phyloP scores from a whole-genome alignment of 2,113 vertebrate species.

The Terrapene triunguis region DNA sequence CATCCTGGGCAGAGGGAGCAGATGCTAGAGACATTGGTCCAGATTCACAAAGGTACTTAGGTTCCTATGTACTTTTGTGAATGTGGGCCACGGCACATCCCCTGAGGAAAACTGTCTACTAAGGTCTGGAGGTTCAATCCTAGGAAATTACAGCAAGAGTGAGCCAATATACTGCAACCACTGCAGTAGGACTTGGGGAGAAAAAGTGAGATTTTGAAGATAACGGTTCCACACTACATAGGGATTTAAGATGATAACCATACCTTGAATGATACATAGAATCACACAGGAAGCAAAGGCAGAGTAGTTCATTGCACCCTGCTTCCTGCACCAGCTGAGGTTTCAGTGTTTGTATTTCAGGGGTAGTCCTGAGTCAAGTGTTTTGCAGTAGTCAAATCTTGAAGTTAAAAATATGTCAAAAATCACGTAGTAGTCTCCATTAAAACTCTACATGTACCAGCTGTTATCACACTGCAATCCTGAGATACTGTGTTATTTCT shows the following conservation, averaged over 20 bases:
- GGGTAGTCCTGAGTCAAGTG: conserved; percentile 26
- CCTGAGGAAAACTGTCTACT: not conserved
- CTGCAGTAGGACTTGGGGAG: not conserved
- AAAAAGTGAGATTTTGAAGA: not conserved
- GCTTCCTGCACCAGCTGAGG: conserved; percentile 25
- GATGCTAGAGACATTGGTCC: not conserved
- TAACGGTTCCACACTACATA: not conserved
- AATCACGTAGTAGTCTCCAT: conserved; percentile 7
- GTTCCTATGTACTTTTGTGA: not conserved
- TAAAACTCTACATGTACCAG: not conserved
- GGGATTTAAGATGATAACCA: not conserved
- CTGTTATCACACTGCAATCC: not conserved
- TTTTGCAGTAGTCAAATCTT: conserved; percentile 16
- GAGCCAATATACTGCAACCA: not conserved
- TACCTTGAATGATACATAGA: not conserved
- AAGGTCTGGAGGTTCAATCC: not conserved
- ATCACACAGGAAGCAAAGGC: not conserved
- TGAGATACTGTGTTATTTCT: not conserved
- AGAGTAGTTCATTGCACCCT: not conserved
- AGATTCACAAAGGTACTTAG: not conserved
- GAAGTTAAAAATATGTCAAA: conserved; percentile 15
- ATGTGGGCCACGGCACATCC: fast-evolving
- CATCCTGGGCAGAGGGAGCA: not conserved
- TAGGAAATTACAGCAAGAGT: not conserved
- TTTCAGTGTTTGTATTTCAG: not conserved